Evolutionary conservation across 2,113 vertebrate species (phyloP), one percentile per base, ranked within the genome.

Genomic region (Oryzias celebensis): DNA sequence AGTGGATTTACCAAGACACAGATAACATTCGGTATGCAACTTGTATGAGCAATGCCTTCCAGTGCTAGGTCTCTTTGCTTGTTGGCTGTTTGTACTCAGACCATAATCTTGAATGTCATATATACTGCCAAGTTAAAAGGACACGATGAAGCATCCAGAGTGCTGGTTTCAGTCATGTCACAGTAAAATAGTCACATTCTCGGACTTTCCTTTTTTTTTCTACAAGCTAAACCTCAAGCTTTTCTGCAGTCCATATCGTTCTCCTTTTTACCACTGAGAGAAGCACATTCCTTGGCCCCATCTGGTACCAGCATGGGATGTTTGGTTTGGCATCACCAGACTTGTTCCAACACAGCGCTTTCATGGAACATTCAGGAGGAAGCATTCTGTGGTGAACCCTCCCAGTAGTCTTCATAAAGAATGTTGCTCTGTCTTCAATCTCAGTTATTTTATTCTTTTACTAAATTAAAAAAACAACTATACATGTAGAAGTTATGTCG

Each of bases 261-360:
- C 65, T 65, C 60, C 71, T 71, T 80, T 81, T 78, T 69, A 69
- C 79, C 69, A 77, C 76, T 73, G 78, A 85, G 82, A 49, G 82
- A 76, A 78, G 79, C 75, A 79, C 85, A 85, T 92, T 91, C 87
- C 82, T 88, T 81, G 71, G 81, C 71, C 80, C 89, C 87, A 91
- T 93, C 87, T 91, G 88, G 84, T 90, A 91, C 86, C 79, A 77
- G 85, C 85, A 81, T 82, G 82, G 83, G 78, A 82, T 90, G 84
- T 91, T 89, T 91, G 81, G 62, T 68, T 91, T 90, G 84, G 87
- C 87, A 80, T 70, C 81, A 67, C 78, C 74, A 65, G 69, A 70
- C 71, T 78, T 86, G 87, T 88, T 84, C 81, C 82, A 88, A 68
- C 54, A 68, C 78, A 79, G 74, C 48, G 58, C 86, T 85, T 84